phyloP scores from a whole-genome alignment of 2,888 invertebrate genomes.

The Drosophila hamatofila region DNA sequence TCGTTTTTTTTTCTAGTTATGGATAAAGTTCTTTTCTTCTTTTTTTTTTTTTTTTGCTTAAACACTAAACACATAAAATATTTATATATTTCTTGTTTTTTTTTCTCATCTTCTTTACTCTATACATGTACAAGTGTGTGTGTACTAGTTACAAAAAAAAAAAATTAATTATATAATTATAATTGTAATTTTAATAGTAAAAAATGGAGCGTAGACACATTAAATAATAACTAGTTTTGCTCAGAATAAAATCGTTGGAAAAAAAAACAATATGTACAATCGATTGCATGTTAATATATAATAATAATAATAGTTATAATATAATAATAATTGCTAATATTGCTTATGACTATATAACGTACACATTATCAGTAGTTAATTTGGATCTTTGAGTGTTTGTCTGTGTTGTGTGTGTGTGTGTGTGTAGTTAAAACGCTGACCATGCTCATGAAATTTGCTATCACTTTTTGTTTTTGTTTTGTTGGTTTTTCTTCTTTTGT shows the following conservation, averaged over 20 bases:
- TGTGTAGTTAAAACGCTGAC: slow-evolving; percentile 68
- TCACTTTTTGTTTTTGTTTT: slow-evolving; percentile 59
- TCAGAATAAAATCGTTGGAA: slow-evolving; percentile 69
- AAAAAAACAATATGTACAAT: slow-evolving; percentile 66
- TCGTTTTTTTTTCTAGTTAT: slow-evolving; percentile 28
- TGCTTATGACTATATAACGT: slow-evolving; percentile 80
- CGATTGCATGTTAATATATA: slow-evolving; percentile 28
- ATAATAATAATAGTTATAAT: slow-evolving; percentile 13
- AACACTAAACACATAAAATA: slow-evolving; percentile 52
- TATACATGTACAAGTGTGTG: slow-evolving; percentile 45
- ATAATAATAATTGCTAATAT: slow-evolving; percentile 73
- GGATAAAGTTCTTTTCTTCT: slow-evolving; percentile 47
- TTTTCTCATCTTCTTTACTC: slow-evolving; percentile 25
- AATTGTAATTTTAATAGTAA: slow-evolving; percentile 25
- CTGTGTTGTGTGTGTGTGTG: slow-evolving; percentile 16
- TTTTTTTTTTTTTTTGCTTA: slow-evolving; percentile 43
- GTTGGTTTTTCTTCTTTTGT: slow-evolving; percentile 40
- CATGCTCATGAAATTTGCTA: slow-evolving; percentile 71
- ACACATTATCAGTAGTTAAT: slow-evolving; percentile 73
- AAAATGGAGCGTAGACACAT: slow-evolving; percentile 33
- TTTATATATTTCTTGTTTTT: slow-evolving; percentile 52
- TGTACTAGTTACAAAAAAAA: slow-evolving; percentile 39
- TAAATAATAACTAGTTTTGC: slow-evolving; percentile 63
- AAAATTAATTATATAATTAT: slow-evolving; percentile 32
- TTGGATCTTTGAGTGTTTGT: slow-evolving; percentile 68